Conservation (phyloP, 1,140 invertebrate genomes). For the Papilio aristodemus region DNA sequence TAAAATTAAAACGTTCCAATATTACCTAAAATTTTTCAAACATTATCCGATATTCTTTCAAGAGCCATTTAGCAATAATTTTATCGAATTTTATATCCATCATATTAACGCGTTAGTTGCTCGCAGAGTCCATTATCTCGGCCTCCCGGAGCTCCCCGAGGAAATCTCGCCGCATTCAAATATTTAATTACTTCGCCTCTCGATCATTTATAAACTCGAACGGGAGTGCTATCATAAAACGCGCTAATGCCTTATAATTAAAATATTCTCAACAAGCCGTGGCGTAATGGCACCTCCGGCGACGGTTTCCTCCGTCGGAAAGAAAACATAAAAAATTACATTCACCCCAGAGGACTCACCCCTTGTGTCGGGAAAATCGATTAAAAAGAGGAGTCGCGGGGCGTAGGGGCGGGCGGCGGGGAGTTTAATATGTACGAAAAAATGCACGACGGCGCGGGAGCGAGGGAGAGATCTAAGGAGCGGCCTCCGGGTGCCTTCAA, state of each 20-base stretch:
- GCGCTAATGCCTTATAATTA: slow-evolving; percentile 81
- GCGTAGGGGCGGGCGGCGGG: slow-evolving; percentile 58
- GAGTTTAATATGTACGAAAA: slow-evolving; percentile 80
- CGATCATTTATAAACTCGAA: slow-evolving; percentile 77
- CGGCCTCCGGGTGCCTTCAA: slow-evolving; percentile 72
- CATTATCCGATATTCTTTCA: slow-evolving; percentile 62
- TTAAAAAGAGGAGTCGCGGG: slow-evolving; percentile 79
- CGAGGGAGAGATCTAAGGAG: slow-evolving; percentile 69
- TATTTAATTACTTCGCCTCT: slow-evolving; percentile 79
- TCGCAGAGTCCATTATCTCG: slow-evolving; percentile 66
- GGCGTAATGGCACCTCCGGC: slow-evolving; percentile 80
- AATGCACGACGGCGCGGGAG: slow-evolving; percentile 77
- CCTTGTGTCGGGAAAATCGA: slow-evolving; percentile 80
- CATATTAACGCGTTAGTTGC: slow-evolving; percentile 64
- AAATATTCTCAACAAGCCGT: slow-evolving; percentile 82
- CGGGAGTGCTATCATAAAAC: slow-evolving; percentile 79
- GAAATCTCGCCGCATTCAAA: slow-evolving; percentile 80
- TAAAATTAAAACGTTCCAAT: slow-evolving; percentile 26
- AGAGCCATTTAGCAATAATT: slow-evolving; percentile 76
- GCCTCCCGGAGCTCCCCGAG: slow-evolving; percentile 66
- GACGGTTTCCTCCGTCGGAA: slow-evolving; percentile 72
- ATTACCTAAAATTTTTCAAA: neutral
- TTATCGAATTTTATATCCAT: slow-evolving; percentile 78
- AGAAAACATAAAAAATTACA: slow-evolving; percentile 82
- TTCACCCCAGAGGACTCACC: slow-evolving; percentile 80